phyloP scores from a whole-genome alignment of 2,113 vertebrate species.

The Piaya cayana region DNA sequence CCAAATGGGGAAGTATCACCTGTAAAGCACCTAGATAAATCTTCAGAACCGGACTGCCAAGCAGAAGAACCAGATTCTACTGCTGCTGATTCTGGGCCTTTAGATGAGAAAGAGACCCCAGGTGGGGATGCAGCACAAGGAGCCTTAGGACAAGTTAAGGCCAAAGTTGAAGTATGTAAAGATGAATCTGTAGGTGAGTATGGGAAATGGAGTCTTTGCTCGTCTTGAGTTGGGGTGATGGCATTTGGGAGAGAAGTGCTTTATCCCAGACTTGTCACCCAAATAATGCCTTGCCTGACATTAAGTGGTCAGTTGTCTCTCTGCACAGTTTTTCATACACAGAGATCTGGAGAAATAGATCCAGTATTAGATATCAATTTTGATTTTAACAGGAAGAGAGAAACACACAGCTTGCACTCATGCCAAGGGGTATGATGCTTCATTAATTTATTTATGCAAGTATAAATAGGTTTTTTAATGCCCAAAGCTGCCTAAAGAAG shows the following conservation, averaged over 20 bases:
- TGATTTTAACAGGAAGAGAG: background rate
- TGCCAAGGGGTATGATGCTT: background rate
- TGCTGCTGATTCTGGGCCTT: constrained; percentile 65
- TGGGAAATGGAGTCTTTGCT: background rate
- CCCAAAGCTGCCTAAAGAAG: background rate
- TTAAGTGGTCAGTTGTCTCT: background rate
- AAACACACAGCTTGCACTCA: background rate
- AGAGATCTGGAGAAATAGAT: background rate
- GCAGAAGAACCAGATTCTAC: constrained; percentile 80
- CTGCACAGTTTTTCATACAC: background rate
- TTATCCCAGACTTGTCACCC: background rate
- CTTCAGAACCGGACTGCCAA: constrained; percentile 74
- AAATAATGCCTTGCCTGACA: background rate
- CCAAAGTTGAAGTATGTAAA: constrained; percentile 99
- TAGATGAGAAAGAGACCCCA: constrained; percentile 76
- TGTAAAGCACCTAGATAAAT: constrained; percentile 71
- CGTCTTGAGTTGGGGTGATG: background rate
- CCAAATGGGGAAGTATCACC: constrained; percentile 78
- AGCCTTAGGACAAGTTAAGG: constrained; percentile 94
- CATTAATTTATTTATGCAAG: background rate
- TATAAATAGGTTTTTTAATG: background rate
- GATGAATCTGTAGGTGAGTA: constrained; percentile 95
- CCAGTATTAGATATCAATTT: background rate
- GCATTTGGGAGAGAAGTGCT: background rate
- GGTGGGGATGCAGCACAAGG: constrained; percentile 84